These are phyloP conservation scores for Leptoclinus maculatus DNA, from an alignment of 2,797 vertebrate genomes.

Conservation along the genomic window DNA sequence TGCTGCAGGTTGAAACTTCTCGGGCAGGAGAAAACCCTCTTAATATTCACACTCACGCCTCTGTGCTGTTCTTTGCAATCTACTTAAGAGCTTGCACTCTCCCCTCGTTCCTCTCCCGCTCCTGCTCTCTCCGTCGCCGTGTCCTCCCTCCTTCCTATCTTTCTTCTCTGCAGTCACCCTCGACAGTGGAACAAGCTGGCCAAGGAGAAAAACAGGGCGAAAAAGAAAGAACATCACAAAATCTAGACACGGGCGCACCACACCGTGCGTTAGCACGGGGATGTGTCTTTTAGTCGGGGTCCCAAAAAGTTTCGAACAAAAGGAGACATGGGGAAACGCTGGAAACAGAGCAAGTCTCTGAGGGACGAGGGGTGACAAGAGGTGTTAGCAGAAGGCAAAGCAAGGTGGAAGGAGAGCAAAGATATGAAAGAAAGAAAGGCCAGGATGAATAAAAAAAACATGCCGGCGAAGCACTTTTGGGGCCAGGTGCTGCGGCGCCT, in stretches of 20 bases:
- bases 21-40: slow-evolving; percentile 69
- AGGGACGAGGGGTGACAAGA: slow-evolving; percentile 41
- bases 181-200: slow-evolving; percentile 51
- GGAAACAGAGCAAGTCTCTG: slow-evolving; percentile 35
- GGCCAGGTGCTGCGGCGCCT: slow-evolving; percentile 57
- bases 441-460: slow-evolving; percentile 33
- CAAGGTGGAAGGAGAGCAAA: slow-evolving; percentile 39
- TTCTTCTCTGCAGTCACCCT: slow-evolving; percentile 59
- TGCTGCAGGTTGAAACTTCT: slow-evolving; percentile 72
- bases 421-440: slow-evolving; percentile 47
- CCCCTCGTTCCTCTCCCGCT: slow-evolving; percentile 70
- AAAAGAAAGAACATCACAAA: slow-evolving; percentile 51
- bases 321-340: slow-evolving; percentile 14
- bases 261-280: slow-evolving; percentile 22
- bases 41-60: slow-evolving; percentile 83
- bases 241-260: slow-evolving; percentile 46
- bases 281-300: slow-evolving; percentile 27
- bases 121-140: slow-evolving; percentile 55
- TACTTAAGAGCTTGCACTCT: slow-evolving; percentile 82
- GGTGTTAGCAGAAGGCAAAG: slow-evolving; percentile 44
- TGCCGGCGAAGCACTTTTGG: slow-evolving; percentile 62
- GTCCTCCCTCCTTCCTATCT: slow-evolving; percentile 61
- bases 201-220: slow-evolving; percentile 63
- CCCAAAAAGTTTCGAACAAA: slow-evolving; percentile 43
- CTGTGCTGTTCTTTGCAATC: slow-evolving; percentile 80